These are phyloP conservation scores for Zosterops hypoxanthus DNA, from an alignment of 2,113 vertebrate genomes.

Conservation along the genomic window DNA sequence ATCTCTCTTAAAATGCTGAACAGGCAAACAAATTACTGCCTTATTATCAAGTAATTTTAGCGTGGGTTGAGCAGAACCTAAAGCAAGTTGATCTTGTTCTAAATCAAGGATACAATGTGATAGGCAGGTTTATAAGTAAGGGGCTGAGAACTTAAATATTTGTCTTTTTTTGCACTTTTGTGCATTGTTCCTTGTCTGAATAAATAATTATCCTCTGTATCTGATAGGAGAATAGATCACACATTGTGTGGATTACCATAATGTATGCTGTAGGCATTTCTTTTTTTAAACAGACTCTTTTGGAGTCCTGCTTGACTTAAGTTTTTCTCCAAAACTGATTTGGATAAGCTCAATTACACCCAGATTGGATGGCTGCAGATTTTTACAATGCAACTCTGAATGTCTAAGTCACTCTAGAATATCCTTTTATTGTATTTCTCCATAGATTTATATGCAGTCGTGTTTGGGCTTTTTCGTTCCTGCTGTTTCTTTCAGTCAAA, in stretches of 20 bases:
- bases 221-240: not conserved
- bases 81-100: constrained; percentile 35
- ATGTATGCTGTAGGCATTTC: not conserved
- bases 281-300: not conserved
- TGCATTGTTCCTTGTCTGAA: not conserved
- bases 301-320: not conserved
- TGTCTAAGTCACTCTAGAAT: not conserved
- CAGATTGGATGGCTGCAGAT: not conserved
- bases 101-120: not conserved
- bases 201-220: not conserved
- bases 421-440: not conserved
- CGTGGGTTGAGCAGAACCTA: constrained; percentile 35
- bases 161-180: not conserved
- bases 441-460: not conserved
- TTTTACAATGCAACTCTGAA: not conserved
- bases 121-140: not conserved
- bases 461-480: not conserved
- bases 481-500: not conserved
- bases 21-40: constrained; percentile 60
- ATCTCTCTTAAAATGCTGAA: constrained; percentile 72
- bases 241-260: not conserved
- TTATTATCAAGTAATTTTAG: constrained; percentile 64
- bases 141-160: not conserved
- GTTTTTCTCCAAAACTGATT: not conserved
- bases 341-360: not conserved